Evolutionary conservation across 2,797 vertebrate genomes (phyloP), one percentile per base, ranked within the genome.

Genomic region (Phoebastria nigripes): DNA sequence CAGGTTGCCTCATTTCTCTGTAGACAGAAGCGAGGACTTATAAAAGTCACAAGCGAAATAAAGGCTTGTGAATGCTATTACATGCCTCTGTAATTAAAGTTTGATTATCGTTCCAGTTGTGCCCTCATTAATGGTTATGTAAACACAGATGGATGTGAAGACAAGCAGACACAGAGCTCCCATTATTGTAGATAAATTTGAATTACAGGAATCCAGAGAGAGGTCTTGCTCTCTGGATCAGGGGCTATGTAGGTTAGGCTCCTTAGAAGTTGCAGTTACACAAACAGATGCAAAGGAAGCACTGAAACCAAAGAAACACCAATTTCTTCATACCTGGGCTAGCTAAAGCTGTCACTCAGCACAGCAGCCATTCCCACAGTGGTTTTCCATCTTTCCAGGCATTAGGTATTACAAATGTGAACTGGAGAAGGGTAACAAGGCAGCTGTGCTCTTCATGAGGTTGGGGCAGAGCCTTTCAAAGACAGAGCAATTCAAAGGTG

Each of bases 121-220:
- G 82, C 61, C 62, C 56, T 93, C 71, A 70, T 92, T 93, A 94
- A 37, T 1, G 7, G 46, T 39, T 93, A 71, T 62, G 69, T 95
- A 97, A 96, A 96, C 69, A 95, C 71, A 90, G 78, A 82, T 71
- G 81, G 90, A 90, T 81, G 54, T 58, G 54, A 89, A 93, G 76
- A 91, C 72, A 92, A 96, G 87, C 76, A 89, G 87, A 85, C 65
- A 95, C 74, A 90, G 72, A 83, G 46, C 82, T 96, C 61, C 28
- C 65, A 55, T 92, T 93, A 61, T 52, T 80, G 47, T 33, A 89
- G 37, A 49, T 80, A 73, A 94, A 73, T 87, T 87, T 37, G 25
- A 70, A 58, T 74, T 78, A 58, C 46, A 79, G 28, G 39, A 89
- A 93, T 39, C 15, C 65, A 89, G 63, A 83, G 56, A 89, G 24